Conservation (phyloP, 64 coral and sea anemone species). For the Anthopleura sola region DNA sequence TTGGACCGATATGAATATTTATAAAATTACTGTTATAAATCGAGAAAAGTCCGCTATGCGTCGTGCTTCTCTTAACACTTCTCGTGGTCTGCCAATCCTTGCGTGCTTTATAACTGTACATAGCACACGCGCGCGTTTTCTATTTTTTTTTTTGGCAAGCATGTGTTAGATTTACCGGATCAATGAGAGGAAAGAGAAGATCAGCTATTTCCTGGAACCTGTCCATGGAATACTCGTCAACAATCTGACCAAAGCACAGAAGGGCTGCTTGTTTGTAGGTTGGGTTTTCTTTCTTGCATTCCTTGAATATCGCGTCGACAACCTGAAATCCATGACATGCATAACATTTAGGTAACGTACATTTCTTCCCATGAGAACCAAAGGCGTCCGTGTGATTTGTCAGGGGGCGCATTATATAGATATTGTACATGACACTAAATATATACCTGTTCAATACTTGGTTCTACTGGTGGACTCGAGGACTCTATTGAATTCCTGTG, state of each 20-base stretch:
- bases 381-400: too few relatives aligned
- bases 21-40: too few relatives aligned
- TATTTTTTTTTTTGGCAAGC: not conserved
- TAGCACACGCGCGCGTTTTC: too few relatives aligned
- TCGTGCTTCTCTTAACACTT: too few relatives aligned
- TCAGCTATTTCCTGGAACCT: conserved; percentile 79
- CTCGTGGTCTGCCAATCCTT: too few relatives aligned
- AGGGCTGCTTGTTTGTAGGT: conserved; percentile 75
- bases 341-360: too few relatives aligned
- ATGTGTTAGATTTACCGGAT: conserved; percentile 51
- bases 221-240: conserved; percentile 62
- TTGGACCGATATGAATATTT: too few relatives aligned
- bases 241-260: conserved; percentile 74
- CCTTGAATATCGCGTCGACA: conserved; percentile 64
- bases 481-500: conserved; percentile 36
- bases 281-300: conserved; percentile 80
- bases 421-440: too few relatives aligned
- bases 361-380: not conserved
- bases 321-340: conserved; percentile 27
- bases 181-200: conserved; percentile 76
- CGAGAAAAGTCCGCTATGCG: too few relatives aligned
- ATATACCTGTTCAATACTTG: conserved; percentile 35
- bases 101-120: too few relatives aligned
- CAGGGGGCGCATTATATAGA: too few relatives aligned
- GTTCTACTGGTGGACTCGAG: conserved; percentile 21